Conservation (phyloP, 2,888 invertebrate genomes). For the Aleiodes testaceus region DNA sequence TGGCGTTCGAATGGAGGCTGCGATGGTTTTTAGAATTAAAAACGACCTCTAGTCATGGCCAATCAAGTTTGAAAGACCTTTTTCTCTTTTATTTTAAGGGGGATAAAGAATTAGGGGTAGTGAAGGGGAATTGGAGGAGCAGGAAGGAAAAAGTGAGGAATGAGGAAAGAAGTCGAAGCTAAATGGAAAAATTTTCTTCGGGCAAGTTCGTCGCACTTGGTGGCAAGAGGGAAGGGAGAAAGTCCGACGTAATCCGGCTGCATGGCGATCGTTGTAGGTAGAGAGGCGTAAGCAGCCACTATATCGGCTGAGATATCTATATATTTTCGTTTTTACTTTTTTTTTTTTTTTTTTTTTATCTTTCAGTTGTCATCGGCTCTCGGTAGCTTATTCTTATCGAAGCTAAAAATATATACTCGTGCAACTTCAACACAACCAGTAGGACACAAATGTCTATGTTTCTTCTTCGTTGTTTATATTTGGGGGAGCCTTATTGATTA, state of each 20-base stretch:
- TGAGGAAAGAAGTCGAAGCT: slow-evolving; percentile 42
- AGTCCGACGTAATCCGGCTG: slow-evolving; percentile 47
- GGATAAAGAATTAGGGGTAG: slow-evolving; percentile 33
- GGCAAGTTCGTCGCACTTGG: slow-evolving; percentile 41
- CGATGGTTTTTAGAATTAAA: slow-evolving; percentile 23
- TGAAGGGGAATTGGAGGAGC: slow-evolving; percentile 28
- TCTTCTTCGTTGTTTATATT: not conserved
- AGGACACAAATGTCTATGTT: not conserved
- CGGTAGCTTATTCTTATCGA: not conserved
- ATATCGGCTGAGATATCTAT: slow-evolving; percentile 1
- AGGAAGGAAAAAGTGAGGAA: slow-evolving; percentile 24
- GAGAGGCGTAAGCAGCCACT: slow-evolving; percentile 21
- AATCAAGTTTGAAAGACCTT: not conserved
- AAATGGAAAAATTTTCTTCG: slow-evolving; percentile 42
- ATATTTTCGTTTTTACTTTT: slow-evolving; percentile 3
- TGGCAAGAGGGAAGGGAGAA: slow-evolving; percentile 32
- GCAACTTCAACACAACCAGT: not conserved
- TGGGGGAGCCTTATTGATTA: not conserved
- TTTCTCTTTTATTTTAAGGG: slow-evolving; percentile 29
- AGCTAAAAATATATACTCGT: slow-evolving; percentile 6
- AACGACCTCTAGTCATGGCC: slow-evolving; percentile 20
- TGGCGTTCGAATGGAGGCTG: not conserved
- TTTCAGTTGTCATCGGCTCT: not conserved
- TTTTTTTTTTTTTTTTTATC: not conserved
- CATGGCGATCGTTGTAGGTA: slow-evolving; percentile 35